Evolutionary conservation across 2,888 invertebrate genomes (phyloP).

Genomic region (Bellardia bayeri): DNA sequence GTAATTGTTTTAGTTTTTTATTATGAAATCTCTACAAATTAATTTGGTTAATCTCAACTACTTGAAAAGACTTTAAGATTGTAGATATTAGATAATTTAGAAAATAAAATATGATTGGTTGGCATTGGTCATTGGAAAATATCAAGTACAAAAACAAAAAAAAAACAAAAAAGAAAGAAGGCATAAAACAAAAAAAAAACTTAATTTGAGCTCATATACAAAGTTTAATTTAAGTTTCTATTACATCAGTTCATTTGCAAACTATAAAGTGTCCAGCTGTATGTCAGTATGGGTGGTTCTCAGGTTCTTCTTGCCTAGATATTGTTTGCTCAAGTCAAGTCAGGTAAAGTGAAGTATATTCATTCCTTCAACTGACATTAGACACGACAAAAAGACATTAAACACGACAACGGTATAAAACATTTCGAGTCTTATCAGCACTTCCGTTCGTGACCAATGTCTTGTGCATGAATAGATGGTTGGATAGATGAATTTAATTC

Average conservation of each 20-base stretch:
- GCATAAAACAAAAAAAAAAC: constrained; percentile 8
- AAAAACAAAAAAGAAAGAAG: background rate
- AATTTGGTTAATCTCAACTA: constrained; percentile 58
- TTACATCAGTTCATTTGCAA: background rate
- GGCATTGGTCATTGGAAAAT: constrained; percentile 51
- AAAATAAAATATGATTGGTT: constrained; percentile 29
- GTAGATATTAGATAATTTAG: constrained; percentile 59
- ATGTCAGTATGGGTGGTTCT: constrained; percentile 2
- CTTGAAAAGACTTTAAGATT: constrained; percentile 67
- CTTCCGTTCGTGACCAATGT: constrained; percentile 85
- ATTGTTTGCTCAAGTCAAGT: background rate
- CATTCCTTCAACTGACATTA: constrained; percentile 79
- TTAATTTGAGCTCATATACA: constrained; percentile 37
- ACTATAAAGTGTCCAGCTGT: too few species aligned
- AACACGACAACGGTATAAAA: constrained; percentile 83
- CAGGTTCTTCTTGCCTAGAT: background rate
- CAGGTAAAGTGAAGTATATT: constrained; percentile 10
- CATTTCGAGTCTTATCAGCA: constrained; percentile 84
- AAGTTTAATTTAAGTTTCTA: constrained; percentile 11
- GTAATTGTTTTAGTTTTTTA: constrained; percentile 10
- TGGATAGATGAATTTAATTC: constrained; percentile 71
- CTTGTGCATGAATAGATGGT: constrained; percentile 74
- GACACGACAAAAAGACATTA: constrained; percentile 84
- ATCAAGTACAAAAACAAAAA: background rate
- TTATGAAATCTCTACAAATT: background rate